phyloP scores from a whole-genome alignment of 1,140 invertebrate genomes.

The Melanaphis sacchari region DNA sequence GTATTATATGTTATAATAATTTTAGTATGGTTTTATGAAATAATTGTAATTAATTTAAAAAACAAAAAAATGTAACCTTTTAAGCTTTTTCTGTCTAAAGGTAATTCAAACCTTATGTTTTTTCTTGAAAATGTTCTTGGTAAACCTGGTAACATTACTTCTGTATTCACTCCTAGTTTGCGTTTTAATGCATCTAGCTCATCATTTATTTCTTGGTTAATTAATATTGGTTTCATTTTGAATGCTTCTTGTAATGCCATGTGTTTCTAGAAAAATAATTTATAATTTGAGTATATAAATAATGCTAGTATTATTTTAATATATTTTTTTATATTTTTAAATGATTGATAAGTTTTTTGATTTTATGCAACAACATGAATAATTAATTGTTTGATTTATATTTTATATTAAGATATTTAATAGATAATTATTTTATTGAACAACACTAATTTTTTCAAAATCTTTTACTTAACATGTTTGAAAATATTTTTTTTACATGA shows the following conservation, averaged over 20 bases:
- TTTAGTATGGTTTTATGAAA: too few species aligned
- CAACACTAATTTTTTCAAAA: too few species aligned
- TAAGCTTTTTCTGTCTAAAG: conserved; percentile 69
- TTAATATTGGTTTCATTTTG: conserved; percentile 36
- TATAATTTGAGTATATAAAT: background rate
- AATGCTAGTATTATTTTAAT: background rate
- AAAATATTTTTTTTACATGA: too few species aligned
- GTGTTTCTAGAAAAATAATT: conserved; percentile 41
- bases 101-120: conserved; percentile 72
- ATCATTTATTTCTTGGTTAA: background rate
- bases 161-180: conserved; percentile 60
- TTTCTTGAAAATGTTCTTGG: conserved; percentile 72
- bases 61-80: conserved; percentile 64
- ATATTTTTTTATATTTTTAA: background rate
- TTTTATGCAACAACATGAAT: background rate
- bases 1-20: too few species aligned
- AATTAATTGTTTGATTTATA: background rate
- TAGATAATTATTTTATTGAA: too few species aligned
- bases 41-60: background rate
- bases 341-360: background rate
- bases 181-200: conserved; percentile 35
- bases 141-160: conserved; percentile 68
- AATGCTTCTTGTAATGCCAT: conserved; percentile 57
- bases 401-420: too few species aligned
- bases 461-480: too few species aligned